A percentile compares a stretch with the other conserved stretches of the same genome.
These are phyloP conservation scores for Actinia tenebrosa DNA, from an alignment of 64 coral and sea anemone species.

Conservation along the genomic window DNA sequence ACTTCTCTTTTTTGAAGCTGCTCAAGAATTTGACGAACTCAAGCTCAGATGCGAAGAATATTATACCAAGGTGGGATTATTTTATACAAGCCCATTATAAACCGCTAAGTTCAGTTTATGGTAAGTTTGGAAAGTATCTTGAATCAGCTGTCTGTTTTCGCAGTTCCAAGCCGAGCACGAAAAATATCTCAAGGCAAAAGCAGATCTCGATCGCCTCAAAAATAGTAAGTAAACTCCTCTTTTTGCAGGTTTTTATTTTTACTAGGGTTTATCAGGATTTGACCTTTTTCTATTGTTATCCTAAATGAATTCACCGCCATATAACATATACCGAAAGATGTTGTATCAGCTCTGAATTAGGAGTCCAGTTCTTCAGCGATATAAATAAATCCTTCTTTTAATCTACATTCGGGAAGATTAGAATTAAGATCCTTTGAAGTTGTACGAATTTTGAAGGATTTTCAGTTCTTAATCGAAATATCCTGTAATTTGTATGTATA, in stretches of 20 bases:
- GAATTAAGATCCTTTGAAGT: not conserved
- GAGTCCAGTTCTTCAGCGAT: not conserved
- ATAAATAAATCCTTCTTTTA: not conserved
- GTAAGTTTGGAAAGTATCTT: not conserved
- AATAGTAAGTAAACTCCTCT: slow-evolving; percentile 27
- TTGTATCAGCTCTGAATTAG: not conserved
- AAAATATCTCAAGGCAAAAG: slow-evolving; percentile 51
- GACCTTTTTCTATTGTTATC: not conserved
- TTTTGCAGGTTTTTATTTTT: not conserved
- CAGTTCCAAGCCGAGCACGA: slow-evolving; percentile 22
- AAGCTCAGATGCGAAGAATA: slow-evolving; percentile 49
- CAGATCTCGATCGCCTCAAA: slow-evolving; percentile 54
- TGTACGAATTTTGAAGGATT: not conserved
- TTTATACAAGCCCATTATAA: not conserved
- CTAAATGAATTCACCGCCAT: not conserved
- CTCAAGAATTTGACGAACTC: slow-evolving; percentile 47
- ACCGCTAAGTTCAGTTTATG: not conserved
- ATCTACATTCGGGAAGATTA: not conserved
- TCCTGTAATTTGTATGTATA: not conserved
- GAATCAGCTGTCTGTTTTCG: slow-evolving; percentile 1
- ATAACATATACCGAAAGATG: not conserved
- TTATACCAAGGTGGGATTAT: slow-evolving; percentile 28
- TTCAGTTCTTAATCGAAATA: not conserved
- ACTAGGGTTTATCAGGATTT: not conserved
- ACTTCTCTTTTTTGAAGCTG: slow-evolving; percentile 25